Conservation (phyloP, 2,113 vertebrate genomes). For the Boulengeromyrus knoepffleri region DNA sequence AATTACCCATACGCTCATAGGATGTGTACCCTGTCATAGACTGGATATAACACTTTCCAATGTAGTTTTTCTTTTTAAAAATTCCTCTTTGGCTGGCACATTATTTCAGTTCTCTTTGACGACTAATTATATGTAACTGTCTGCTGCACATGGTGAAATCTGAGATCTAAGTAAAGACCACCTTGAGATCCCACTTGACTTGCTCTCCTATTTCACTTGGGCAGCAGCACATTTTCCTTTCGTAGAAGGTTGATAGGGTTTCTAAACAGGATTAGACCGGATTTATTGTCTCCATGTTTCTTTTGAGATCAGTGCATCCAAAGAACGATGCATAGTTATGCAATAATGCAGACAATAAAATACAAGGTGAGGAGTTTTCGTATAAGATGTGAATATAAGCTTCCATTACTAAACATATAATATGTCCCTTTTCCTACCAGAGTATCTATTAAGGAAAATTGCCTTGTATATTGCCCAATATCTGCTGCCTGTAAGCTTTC, state of each 20-base stretch:
- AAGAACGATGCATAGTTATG: not conserved
- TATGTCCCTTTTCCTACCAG: not conserved
- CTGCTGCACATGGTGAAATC: not conserved
- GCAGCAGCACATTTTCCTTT: not conserved
- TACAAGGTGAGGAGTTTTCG: not conserved
- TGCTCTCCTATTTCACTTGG: not conserved
- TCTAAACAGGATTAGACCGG: not conserved
- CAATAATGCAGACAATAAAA: not conserved
- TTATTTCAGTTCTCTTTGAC: not conserved
- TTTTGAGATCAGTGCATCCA: not conserved
- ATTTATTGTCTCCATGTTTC: not conserved
- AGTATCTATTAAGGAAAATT: not conserved
- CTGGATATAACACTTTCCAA: not conserved
- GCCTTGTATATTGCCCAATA: not conserved
- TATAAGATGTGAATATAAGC: not conserved
- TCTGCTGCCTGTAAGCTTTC: not conserved
- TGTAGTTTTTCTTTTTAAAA: not conserved
- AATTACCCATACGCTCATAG: not conserved
- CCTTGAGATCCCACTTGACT: slow-evolving; percentile 18
- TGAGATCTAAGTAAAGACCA: slow-evolving; percentile 17
- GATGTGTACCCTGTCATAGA: not conserved
- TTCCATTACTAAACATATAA: not conserved
- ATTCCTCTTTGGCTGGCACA: not conserved
- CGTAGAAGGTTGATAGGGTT: not conserved
- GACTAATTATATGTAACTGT: not conserved